These are phyloP conservation scores for Pelecanus crispus DNA, from an alignment of 2,113 vertebrate species.

Conservation along the genomic window DNA sequence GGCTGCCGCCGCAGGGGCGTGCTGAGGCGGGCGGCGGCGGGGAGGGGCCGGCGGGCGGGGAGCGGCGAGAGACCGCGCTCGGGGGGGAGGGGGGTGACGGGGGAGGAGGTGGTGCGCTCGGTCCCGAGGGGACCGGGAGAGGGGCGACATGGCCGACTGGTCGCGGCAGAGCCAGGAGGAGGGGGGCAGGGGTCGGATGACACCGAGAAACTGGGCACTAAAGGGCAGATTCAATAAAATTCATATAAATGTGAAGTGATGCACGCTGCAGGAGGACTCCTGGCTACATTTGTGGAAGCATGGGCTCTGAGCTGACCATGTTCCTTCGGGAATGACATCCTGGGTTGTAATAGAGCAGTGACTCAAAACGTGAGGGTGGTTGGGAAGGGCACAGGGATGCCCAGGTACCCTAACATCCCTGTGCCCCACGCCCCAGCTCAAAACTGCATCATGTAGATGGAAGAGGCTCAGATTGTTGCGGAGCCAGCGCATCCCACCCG, in stretches of 20 bases:
- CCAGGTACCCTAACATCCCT: fast-evolving
- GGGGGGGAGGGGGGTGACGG: no score
- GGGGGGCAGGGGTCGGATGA: background rate
- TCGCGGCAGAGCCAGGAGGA: background rate
- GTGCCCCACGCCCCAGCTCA: background rate
- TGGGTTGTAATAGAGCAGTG: fast-evolving
- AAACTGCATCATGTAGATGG: fast-evolving
- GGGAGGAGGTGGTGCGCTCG: no score
- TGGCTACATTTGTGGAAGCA: fast-evolving
- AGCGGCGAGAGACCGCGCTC: no score
- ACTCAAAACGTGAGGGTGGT: fast-evolving
- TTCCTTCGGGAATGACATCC: background rate
- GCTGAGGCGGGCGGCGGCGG: background rate
- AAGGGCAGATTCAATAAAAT: fast-evolving
- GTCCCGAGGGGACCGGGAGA: fast-evolving
- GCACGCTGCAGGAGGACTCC: fast-evolving
- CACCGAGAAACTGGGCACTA: fast-evolving
- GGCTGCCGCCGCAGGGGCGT: background rate
- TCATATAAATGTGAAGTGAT: fast-evolving
- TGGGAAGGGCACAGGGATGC: background rate
- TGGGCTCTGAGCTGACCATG: fast-evolving
- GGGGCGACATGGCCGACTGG: background rate
- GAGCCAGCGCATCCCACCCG: no score
- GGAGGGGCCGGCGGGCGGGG: background rate
- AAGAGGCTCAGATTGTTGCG: background rate